These are phyloP conservation scores for Leucophenga varia DNA, from an alignment of 1,140 invertebrate genomes.

Conservation along the genomic window DNA sequence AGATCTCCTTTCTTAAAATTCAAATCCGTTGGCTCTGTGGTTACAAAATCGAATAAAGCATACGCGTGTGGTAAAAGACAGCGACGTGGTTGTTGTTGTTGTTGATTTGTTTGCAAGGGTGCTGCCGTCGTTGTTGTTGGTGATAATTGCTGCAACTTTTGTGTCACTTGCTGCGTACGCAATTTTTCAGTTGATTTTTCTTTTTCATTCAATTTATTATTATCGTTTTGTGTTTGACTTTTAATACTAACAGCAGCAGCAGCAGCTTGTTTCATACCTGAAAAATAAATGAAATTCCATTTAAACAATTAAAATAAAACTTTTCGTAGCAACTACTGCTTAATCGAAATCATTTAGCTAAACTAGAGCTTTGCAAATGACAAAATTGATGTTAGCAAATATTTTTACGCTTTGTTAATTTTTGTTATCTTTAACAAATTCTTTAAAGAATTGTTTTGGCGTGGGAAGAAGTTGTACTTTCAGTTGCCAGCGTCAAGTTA, in stretches of 20 bases:
- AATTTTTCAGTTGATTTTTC: not conserved
- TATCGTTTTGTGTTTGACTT: not conserved
- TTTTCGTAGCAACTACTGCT: no score
- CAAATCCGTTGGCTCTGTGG: slow-evolving; percentile 83
- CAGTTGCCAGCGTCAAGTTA: no score
- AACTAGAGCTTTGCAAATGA: no score
- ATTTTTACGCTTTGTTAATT: no score
- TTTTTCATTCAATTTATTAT: not conserved
- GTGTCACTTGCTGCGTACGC: slow-evolving; percentile 3
- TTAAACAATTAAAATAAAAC: no score
- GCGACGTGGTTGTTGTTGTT: slow-evolving; percentile 32
- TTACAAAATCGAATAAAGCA: slow-evolving; percentile 84
- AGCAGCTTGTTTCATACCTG: slow-evolving; percentile 48
- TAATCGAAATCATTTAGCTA: no score
- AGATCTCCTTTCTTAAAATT: slow-evolving; percentile 89
- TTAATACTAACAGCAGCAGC: no score
- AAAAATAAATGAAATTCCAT: slow-evolving; percentile 3
- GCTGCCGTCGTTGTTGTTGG: slow-evolving; percentile 13
- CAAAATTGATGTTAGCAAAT: no score
- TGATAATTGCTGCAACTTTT: slow-evolving; percentile 8
- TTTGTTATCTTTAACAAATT: no score
- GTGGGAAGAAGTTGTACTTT: no score
- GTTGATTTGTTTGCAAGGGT: slow-evolving; percentile 3
- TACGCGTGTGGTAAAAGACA: slow-evolving; percentile 72
- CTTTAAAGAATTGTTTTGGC: no score